phyloP scores from a whole-genome alignment of 2,113 vertebrate genomes.

The Lynx canadensis region DNA sequence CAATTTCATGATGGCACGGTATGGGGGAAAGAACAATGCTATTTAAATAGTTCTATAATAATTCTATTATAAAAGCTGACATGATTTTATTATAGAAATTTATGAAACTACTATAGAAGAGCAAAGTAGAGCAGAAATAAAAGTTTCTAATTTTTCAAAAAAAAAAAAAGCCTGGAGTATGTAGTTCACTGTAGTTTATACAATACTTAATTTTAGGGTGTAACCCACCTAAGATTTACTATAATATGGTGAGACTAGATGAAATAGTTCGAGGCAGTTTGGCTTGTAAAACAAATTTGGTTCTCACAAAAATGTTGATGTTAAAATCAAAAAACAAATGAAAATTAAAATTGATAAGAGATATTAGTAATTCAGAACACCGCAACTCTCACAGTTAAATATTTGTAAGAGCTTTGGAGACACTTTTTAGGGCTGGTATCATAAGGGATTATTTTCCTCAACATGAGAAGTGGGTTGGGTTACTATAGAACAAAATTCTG shows the following conservation, averaged over 20 bases:
- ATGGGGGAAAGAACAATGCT: constrained; percentile 1
- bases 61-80: neutral
- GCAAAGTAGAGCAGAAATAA: constrained; percentile 5
- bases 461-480: constrained; percentile 22
- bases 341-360: neutral
- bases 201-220: neutral
- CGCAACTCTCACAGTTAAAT: neutral
- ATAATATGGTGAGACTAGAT: neutral
- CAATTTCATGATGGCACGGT: neutral
- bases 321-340: constrained; percentile 37
- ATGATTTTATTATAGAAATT: neutral
- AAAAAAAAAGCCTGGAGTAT: neutral
- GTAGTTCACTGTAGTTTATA: neutral
- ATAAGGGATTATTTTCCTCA: neutral
- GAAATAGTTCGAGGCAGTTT: neutral
- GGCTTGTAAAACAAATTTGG: neutral
- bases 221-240: constrained; percentile 12
- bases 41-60: neutral
- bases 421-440: neutral
- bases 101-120: neutral
- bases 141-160: constrained; percentile 13
- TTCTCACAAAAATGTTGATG: neutral
- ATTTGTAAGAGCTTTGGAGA: neutral
- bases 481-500: neutral
- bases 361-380: neutral